Base-by-base conservation (phyloP, 2,113 vertebrate species). In the Parotia lawesii region DNA sequence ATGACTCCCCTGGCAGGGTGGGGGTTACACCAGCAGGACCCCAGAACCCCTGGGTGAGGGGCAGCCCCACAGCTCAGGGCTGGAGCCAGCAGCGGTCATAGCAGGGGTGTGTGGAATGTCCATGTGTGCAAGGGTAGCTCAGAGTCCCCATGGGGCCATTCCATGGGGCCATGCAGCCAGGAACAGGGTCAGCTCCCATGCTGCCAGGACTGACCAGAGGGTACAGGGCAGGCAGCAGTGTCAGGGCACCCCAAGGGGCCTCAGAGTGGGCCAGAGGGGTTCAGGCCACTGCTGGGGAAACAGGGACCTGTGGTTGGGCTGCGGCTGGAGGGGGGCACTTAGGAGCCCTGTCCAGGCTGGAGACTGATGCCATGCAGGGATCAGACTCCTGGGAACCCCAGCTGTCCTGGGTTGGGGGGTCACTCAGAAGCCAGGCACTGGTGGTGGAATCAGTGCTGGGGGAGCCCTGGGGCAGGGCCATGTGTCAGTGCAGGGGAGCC, bases 21-120 rank as follows among this genome's bases (percentile, higher is more conserved):
- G 44, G 42, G 40, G 35, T 5, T 28, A 33, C 31, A 8, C 3
- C 29, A 37, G 76, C 27, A 12, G 38, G 35, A 35, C 16, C 28
- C 37, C 7, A 7, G 64, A 58, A 24, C 48, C 7, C 14, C 21
- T 3, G 2, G 3, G 24, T 3, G 19, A 45, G 66, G 67, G 72
- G 38, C 73, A 51, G 48, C 44, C n/a, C 38, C 44, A 10, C 38
- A n/a, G 54, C 69, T 69, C 48, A 20, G 78, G 17, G 15, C 64
- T 48, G 44, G 38, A 7, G 4, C 3, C 64, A 35, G 58, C 11
- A 6, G 1, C 3, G 42, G n/a, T 22, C 1, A 0, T 5, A 10
- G 69, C 53, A 67, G 60, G 67, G 62, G 5, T 0, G 6, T 54
- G 64, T 44, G 9, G 25, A 21, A 15, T 7, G 21, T 14, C 40